Evolutionary conservation across 2,113 vertebrate species (phyloP), one percentile per base, ranked within the genome.

Genomic region (Acanthochromis polyacanthus): DNA sequence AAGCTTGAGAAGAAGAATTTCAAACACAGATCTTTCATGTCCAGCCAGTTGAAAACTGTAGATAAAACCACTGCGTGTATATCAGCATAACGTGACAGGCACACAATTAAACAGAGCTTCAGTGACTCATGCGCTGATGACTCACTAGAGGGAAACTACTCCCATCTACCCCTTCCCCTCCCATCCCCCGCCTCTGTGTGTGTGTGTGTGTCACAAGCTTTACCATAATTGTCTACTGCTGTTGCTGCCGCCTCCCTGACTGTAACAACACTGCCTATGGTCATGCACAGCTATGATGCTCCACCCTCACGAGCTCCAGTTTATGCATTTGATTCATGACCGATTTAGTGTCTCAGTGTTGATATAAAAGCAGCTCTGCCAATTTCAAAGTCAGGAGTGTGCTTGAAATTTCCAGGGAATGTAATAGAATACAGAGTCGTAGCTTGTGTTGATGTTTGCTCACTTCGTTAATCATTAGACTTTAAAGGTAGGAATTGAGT

Each of bases 51-150:
- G 9, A 48, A 80, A 71, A 74, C 67, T 66, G 78, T 60, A 81
- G 75, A 86, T 85, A 88, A 88, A 90, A 67, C 55, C 73, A 14
- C 67, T 71, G 82, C 23, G 22, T 85, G 78, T 90, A 88, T 84
- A 91, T 93, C 89, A 90, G 86, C 84, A 64, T 80, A 93, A 93
- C 86, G 91, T 94, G 93, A 94, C 89, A 89, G 83, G 81, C 90
- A 86, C 92, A 90, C 91, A 91, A 94, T 94, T 90, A 92, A 91
- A 93, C 89, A 79, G 82, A 92, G 89, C 88, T 80, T 85, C 81
- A 78, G 88, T 95, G 95, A 97, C 89, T 96, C 95, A 96, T 78
- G 3, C 61, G 0, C 52, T 66, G 89, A 91, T 93, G 92, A 93
- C 86, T 93, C 93, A 93, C 86, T 72, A 71, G 68, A 91, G 89